Evolutionary conservation across 2,888 invertebrate genomes (phyloP).

Genomic region (Polyommatus icarus): DNA sequence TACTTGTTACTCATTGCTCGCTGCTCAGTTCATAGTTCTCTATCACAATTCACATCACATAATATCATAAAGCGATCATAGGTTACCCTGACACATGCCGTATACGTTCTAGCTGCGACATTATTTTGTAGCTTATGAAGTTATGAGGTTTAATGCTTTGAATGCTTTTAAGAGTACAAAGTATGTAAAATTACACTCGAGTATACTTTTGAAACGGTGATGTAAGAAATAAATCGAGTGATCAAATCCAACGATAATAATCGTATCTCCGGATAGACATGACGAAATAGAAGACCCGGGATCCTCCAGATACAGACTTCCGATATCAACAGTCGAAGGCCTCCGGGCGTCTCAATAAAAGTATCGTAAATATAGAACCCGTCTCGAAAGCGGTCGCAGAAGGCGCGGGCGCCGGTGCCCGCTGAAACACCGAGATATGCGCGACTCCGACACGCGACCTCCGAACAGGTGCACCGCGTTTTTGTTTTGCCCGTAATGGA

Average conservation of each 20-base stretch:
- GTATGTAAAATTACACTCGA: background rate
- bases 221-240: background rate
- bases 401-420: background rate
- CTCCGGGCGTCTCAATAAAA: background rate
- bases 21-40: background rate
- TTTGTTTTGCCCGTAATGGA: constrained; percentile 18
- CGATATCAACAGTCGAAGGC: background rate
- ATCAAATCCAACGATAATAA: background rate
- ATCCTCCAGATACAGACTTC: background rate
- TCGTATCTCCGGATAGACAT: background rate
- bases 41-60: background rate
- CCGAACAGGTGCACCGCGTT: constrained; percentile 15
- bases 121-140: background rate
- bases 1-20: background rate
- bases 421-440: background rate
- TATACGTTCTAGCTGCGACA: background rate
- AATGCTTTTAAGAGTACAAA: background rate
- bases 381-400: background rate
- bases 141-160: background rate
- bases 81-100: background rate
- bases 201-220: background rate
- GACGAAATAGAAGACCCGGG: background rate
- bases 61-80: too few relatives aligned
- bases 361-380: background rate
- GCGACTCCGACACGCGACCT: constrained; percentile 11